Percentiles rank a stretch among this genome's conserved stretches.
Evolutionary conservation across 2,888 invertebrate genomes (phyloP).

Genomic region (Tetanocera ferruginea): DNA sequence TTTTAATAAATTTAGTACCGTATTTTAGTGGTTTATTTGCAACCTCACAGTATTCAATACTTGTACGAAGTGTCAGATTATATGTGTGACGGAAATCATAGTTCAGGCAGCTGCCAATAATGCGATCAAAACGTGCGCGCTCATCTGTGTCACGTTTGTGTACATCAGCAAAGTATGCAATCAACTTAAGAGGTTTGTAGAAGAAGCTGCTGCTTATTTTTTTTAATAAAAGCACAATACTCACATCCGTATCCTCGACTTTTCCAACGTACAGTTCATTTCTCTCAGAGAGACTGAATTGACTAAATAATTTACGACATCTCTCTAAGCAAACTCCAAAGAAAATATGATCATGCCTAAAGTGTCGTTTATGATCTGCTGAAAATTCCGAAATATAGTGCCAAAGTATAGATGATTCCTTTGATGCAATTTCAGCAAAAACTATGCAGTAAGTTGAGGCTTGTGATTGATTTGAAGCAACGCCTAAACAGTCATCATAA

Average conservation of each 20-base stretch:
- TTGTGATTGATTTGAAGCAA: conserved; percentile 41
- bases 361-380: conserved; percentile 54
- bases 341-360: conserved; percentile 59
- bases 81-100: conserved; percentile 51
- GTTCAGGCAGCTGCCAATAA: conserved; percentile 61
- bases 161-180: conserved; percentile 55
- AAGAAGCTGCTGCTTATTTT: not conserved
- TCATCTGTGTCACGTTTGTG: conserved; percentile 54
- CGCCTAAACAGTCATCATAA: conserved; percentile 70
- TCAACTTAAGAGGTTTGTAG: conserved; percentile 48
- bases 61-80: conserved; percentile 54
- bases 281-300: not conserved
- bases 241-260: conserved; percentile 42
- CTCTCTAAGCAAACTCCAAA: conserved; percentile 61
- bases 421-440: conserved; percentile 59
- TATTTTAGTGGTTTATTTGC: conserved; percentile 45
- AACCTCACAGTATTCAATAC: conserved; percentile 61
- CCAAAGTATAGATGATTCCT: conserved; percentile 58
- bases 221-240: not conserved
- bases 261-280: not conserved
- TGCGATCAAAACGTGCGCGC: conserved; percentile 52
- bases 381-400: conserved; percentile 56
- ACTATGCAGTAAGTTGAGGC: conserved; percentile 58
- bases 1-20: conserved; percentile 46
- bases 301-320: conserved; percentile 50